These are phyloP conservation scores for Drosophila paulistorum DNA, from an alignment of 1,140 invertebrate genomes.

Conservation along the genomic window DNA sequence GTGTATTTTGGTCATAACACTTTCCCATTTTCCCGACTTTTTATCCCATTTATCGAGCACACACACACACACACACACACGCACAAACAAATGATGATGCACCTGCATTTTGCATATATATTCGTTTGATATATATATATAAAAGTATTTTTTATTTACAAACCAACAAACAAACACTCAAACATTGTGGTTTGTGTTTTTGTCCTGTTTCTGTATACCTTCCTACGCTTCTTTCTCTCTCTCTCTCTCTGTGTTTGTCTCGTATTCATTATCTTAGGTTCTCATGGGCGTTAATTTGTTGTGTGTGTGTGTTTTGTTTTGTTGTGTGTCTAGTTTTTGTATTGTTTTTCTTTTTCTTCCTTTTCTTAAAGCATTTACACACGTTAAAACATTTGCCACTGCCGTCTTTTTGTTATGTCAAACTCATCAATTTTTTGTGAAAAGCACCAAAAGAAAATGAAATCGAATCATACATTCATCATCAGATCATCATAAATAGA, in stretches of 20 bases:
- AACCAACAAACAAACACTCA: constrained; percentile 13
- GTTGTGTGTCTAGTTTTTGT: neutral
- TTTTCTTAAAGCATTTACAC: constrained; percentile 57
- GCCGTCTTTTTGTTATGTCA: constrained; percentile 33
- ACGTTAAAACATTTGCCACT: constrained; percentile 57
- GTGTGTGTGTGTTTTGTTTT: constrained; percentile 37
- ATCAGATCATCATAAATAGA: constrained; percentile 32
- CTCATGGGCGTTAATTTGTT: constrained; percentile 70
- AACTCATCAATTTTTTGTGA: neutral
- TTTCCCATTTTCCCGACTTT: neutral
- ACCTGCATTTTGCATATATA: neutral
- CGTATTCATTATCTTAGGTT: constrained; percentile 55
- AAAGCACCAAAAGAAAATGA: constrained; percentile 32
- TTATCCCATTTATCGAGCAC: neutral
- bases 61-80: too few species aligned
- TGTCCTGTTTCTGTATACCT: constrained; percentile 40
- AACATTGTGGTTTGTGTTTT: constrained; percentile 40
- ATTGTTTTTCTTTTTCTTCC: neutral
- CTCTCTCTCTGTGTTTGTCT: too few species aligned
- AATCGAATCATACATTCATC: constrained; percentile 13
- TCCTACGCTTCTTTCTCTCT: too few species aligned
- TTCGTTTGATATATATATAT: constrained; percentile 4
- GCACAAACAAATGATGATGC: too few species aligned
- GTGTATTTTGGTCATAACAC: constrained; percentile 32
- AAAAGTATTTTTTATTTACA: constrained; percentile 52